Conservation (phyloP, 2,797 vertebrate species). For the Melanotaenia trifasciata region DNA sequence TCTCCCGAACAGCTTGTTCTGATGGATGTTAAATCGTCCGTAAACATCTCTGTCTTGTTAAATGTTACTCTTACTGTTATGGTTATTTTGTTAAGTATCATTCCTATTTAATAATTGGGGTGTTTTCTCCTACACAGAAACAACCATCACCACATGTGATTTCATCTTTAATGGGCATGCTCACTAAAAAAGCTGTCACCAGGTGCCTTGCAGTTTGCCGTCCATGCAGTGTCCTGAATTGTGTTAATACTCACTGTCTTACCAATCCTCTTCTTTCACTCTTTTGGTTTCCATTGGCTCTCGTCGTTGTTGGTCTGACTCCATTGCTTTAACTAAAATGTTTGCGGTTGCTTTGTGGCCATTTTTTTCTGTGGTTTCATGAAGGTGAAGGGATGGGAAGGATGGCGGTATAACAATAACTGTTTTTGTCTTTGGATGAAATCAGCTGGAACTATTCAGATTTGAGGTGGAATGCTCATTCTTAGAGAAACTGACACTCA, state of each 20-base stretch:
- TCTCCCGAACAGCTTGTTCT: slow-evolving; percentile 43
- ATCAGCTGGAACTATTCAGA: slow-evolving; percentile 30
- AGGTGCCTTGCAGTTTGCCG: slow-evolving; percentile 75
- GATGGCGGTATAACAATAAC: slow-evolving; percentile 36
- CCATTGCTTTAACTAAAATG: slow-evolving; percentile 69
- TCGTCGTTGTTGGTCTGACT: slow-evolving; percentile 74
- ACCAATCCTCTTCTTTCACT: slow-evolving; percentile 60
- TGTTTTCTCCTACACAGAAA: slow-evolving; percentile 76
- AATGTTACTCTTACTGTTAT: slow-evolving; percentile 37
- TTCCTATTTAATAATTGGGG: slow-evolving; percentile 64
- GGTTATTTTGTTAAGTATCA: slow-evolving; percentile 50
- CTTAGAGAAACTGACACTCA: slow-evolving; percentile 19
- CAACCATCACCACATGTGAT: slow-evolving; percentile 73
- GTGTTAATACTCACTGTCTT: slow-evolving; percentile 64
- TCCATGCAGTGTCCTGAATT: slow-evolving; percentile 69
- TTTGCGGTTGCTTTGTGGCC: slow-evolving; percentile 49
- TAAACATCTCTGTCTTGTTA: slow-evolving; percentile 41
- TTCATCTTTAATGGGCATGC: slow-evolving; percentile 79
- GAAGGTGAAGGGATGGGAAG: slow-evolving; percentile 55
- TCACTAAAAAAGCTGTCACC: slow-evolving; percentile 73
- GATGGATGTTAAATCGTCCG: slow-evolving; percentile 44
- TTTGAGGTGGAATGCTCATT: slow-evolving; percentile 13
- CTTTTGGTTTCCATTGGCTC: slow-evolving; percentile 73
- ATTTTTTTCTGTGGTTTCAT: slow-evolving; percentile 64
- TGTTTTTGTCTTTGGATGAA: slow-evolving; percentile 6